Conservation (phyloP, 2,888 invertebrate species). For the Gymnoscelis rufifasciata region DNA sequence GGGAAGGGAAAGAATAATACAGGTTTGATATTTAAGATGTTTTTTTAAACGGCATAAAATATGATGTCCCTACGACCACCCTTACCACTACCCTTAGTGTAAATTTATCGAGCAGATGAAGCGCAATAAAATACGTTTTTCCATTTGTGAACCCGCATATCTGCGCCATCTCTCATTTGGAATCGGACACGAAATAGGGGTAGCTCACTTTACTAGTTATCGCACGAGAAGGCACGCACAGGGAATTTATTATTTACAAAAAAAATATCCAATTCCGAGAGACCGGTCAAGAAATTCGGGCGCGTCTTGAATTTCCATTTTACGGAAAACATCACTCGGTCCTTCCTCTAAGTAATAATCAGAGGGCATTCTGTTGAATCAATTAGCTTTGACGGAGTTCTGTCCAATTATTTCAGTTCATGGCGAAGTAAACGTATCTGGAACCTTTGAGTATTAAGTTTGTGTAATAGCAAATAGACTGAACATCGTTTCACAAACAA, state of each 20-base stretch:
- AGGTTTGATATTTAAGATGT: no score
- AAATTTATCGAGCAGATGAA: not conserved
- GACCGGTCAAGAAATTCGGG: slow-evolving; percentile 19
- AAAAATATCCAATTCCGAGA: slow-evolving; percentile 22
- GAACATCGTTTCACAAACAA: no score
- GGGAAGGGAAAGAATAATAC: no score
- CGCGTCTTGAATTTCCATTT: slow-evolving; percentile 16
- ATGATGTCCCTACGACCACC: no score
- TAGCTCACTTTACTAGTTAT: slow-evolving; percentile 27
- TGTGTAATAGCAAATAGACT: slow-evolving; percentile 1
- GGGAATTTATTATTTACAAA: slow-evolving; percentile 27
- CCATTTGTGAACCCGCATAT: slow-evolving; percentile 25
- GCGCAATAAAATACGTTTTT: slow-evolving; percentile 17
- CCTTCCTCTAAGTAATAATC: slow-evolving; percentile 6
- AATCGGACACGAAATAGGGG: slow-evolving; percentile 29
- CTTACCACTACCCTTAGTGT: no score
- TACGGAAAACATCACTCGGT: slow-evolving; percentile 9
- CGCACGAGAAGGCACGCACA: slow-evolving; percentile 24
- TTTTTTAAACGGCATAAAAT: no score
- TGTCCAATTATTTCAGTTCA: slow-evolving; percentile 3
- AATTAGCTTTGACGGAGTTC: slow-evolving; percentile 9
- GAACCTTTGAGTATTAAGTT: slow-evolving; percentile 1
- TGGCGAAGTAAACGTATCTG: slow-evolving; percentile 1
- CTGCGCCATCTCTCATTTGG: slow-evolving; percentile 28
- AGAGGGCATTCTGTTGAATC: slow-evolving; percentile 6